A percentile compares a stretch with the other conserved stretches of the same genome.
These are phyloP conservation scores for Apeltes quadracus DNA, from an alignment of 2,113 vertebrate species.

Conservation along the genomic window DNA sequence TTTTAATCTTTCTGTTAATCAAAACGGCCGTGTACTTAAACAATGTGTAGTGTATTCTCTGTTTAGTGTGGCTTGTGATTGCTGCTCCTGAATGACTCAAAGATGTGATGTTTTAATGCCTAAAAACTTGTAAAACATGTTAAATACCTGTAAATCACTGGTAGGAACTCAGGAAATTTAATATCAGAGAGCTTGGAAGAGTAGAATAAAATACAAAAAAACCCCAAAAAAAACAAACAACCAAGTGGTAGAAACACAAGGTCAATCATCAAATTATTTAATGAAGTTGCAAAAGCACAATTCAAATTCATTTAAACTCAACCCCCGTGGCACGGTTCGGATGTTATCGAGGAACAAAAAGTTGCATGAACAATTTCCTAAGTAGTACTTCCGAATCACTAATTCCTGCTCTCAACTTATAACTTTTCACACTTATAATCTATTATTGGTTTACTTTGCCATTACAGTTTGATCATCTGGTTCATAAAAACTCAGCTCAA, in stretches of 20 bases:
- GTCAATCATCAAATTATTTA: not conserved
- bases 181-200: not conserved
- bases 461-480: not conserved
- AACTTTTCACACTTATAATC: not conserved
- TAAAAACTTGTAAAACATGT: slow-evolving; percentile 43
- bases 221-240: not conserved
- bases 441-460: not conserved
- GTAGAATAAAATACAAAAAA: not conserved
- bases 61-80: slow-evolving; percentile 49
- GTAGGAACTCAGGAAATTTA: not conserved
- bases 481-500: not conserved
- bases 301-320: not conserved
- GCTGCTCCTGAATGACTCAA: slow-evolving; percentile 37
- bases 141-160: slow-evolving; percentile 26
- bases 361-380: not conserved
- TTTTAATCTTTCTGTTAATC: slow-evolving; percentile 69
- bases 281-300: not conserved
- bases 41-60: slow-evolving; percentile 11
- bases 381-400: too few relatives aligned
- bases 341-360: not conserved
- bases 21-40: slow-evolving; percentile 26
- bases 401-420: not conserved
- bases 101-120: slow-evolving; percentile 36
- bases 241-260: not conserved
- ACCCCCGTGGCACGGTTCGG: too few relatives aligned